Conservation (phyloP, 2,113 vertebrate species). For the Misgurnus mizolepis region DNA sequence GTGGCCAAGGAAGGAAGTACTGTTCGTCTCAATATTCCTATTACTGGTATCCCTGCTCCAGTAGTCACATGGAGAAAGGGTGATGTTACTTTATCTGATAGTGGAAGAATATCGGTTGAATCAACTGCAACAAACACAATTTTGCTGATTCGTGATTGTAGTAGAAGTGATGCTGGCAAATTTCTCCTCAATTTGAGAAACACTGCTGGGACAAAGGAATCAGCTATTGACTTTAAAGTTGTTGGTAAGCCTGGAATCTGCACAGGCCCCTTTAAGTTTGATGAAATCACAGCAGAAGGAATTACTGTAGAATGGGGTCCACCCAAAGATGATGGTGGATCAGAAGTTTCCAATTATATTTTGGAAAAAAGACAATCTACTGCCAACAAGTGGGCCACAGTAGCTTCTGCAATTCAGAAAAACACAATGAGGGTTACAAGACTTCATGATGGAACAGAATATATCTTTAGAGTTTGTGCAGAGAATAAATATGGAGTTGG, state of each 20-base stretch:
- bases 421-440: constrained; percentile 91
- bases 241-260: constrained; percentile 96
- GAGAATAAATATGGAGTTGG: constrained; percentile 98
- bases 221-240: constrained; percentile 86
- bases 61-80: constrained; percentile 90
- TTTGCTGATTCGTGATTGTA: constrained; percentile 89
- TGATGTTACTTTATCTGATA: constrained; percentile 80
- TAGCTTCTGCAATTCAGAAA: constrained; percentile 96
- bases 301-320: constrained; percentile 93
- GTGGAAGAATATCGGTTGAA: constrained; percentile 87
- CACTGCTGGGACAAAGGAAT: constrained; percentile 86
- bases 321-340: constrained; percentile 92
- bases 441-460: constrained; percentile 93
- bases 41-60: constrained; percentile 86
- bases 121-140: constrained; percentile 84
- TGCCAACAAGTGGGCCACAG: constrained; percentile 93
- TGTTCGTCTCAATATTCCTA: constrained; percentile 88
- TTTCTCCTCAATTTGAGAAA: constrained; percentile 87
- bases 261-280: constrained; percentile 92
- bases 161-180: constrained; percentile 88
- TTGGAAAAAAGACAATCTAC: constrained; percentile 93
- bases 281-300: constrained; percentile 94
- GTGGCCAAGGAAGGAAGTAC: constrained; percentile 91
- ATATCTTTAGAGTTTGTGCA: constrained; percentile 93
- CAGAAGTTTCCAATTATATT: constrained; percentile 96